Conservation (phyloP, 2,888 invertebrate genomes). For the Drosophila macrospina region DNA sequence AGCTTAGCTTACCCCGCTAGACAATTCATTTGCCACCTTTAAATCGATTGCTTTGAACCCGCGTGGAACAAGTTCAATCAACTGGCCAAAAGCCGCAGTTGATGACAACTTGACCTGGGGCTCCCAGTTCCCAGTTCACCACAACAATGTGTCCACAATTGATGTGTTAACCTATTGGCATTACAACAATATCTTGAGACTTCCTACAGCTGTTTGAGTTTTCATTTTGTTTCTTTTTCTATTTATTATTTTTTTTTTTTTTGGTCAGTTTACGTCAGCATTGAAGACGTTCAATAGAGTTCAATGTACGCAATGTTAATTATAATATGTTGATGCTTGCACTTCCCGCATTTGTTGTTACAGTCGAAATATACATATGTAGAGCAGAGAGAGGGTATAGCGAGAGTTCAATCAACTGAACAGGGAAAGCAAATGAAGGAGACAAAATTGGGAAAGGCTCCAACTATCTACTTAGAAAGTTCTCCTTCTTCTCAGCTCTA, state of each 20-base stretch:
- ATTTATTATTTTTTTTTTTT: not conserved
- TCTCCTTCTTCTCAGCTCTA: not conserved
- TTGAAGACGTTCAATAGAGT: conserved; percentile 50
- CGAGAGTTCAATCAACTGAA: conserved; percentile 17
- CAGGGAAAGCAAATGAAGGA: too few relatives aligned
- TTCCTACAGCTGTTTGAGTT: conserved; percentile 51
- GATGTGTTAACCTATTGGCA: conserved; percentile 56
- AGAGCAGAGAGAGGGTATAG: not conserved
- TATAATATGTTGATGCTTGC: conserved; percentile 46
- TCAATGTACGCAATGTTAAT: conserved; percentile 67
- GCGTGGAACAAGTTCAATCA: conserved; percentile 67
- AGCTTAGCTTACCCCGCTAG: conserved; percentile 29
- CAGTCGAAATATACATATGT: conserved; percentile 19
- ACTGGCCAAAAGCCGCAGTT: conserved; percentile 50
- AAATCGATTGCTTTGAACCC: conserved; percentile 67
- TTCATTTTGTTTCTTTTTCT: not conserved
- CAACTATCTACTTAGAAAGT: too few relatives aligned
- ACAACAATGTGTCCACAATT: conserved; percentile 38
- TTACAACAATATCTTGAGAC: conserved; percentile 50
- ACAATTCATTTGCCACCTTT: conserved; percentile 28
- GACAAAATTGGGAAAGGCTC: too few relatives aligned
- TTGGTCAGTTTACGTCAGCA: conserved; percentile 56
- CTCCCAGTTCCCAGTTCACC: not conserved
- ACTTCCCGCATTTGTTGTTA: conserved; percentile 25
- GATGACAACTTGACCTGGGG: conserved; percentile 43